Percentiles rank a stretch among this genome's conserved stretches.
phyloP scores from a whole-genome alignment of 2,797 vertebrate species.

The Pteropus rufus region DNA sequence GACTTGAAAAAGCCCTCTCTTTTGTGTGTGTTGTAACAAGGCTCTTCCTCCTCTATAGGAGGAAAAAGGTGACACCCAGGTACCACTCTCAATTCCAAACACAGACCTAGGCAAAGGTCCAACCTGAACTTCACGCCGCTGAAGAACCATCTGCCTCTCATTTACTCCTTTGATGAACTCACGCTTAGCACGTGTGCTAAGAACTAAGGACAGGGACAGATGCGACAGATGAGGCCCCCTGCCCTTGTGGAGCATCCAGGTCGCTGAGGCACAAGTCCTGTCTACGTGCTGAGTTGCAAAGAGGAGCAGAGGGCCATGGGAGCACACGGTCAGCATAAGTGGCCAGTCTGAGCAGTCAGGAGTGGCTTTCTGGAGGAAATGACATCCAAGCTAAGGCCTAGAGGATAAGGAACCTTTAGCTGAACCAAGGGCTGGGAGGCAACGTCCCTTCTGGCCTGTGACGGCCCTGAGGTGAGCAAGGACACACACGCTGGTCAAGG shows the following conservation, averaged over 20 bases:
- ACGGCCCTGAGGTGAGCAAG: background rate
- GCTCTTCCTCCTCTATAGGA: background rate
- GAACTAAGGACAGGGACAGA: background rate
- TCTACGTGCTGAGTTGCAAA: background rate
- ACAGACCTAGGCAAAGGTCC: background rate
- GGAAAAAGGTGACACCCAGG: background rate
- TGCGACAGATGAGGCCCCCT: background rate
- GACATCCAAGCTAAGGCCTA: too few relatives aligned
- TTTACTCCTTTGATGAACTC: background rate
- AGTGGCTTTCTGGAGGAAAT: background rate
- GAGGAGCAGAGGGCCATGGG: background rate
- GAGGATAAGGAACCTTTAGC: background rate
- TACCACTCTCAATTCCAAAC: background rate
- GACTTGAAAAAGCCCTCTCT: background rate
- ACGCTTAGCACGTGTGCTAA: too few relatives aligned
- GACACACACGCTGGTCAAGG: background rate
- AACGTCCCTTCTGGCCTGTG: background rate
- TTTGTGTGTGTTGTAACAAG: background rate
- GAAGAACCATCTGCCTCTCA: background rate
- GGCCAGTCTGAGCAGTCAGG: background rate
- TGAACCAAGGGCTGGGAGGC: background rate
- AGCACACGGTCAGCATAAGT: fast-evolving
- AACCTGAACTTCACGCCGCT: background rate
- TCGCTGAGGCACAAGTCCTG: fast-evolving
- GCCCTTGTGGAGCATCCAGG: background rate